phyloP scores from a whole-genome alignment of 2,113 vertebrate genomes.

The Colistium nudipinnis region DNA sequence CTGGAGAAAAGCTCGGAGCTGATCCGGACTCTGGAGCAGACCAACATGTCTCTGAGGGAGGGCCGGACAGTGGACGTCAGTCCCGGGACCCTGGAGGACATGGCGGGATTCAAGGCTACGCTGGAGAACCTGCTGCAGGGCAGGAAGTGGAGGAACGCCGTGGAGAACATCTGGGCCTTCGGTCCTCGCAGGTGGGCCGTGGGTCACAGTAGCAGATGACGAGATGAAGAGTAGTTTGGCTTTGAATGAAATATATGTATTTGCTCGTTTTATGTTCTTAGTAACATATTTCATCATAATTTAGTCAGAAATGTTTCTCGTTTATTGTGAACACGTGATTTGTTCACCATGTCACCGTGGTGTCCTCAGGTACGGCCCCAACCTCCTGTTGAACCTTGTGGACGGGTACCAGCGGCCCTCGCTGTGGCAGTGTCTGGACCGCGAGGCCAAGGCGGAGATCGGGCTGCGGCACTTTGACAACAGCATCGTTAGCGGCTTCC shows the following conservation, averaged over 20 bases:
- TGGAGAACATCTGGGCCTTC: conserved; percentile 93
- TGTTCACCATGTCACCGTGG: background rate
- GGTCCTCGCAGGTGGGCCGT: conserved; percentile 86
- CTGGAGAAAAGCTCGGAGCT: conserved; percentile 89
- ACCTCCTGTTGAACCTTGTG: conserved; percentile 89
- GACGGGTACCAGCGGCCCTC: conserved; percentile 85
- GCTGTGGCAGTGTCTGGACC: conserved; percentile 88
- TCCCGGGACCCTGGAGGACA: conserved; percentile 82
- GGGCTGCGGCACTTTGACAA: conserved; percentile 88
- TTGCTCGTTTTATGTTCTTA: too few species aligned
- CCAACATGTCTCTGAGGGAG: conserved; percentile 87
- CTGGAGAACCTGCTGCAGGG: conserved; percentile 88
- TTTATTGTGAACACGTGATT: background rate
- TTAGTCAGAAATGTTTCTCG: too few species aligned
- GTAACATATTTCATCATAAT: too few species aligned
- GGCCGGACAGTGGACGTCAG: conserved; percentile 82
- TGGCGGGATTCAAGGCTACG: conserved; percentile 85
- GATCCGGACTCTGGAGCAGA: conserved; percentile 90
- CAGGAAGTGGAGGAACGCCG: conserved; percentile 89
- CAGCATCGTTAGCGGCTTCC: conserved; percentile 94
- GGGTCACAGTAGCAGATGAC: too few species aligned
- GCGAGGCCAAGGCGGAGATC: conserved; percentile 38
- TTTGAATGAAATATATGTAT: too few species aligned
- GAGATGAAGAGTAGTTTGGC: too few species aligned
- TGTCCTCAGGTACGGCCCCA: conserved; percentile 88